These are phyloP conservation scores for Syrmaticus mikado DNA, from an alignment of 2,113 vertebrate genomes.

Conservation along the genomic window DNA sequence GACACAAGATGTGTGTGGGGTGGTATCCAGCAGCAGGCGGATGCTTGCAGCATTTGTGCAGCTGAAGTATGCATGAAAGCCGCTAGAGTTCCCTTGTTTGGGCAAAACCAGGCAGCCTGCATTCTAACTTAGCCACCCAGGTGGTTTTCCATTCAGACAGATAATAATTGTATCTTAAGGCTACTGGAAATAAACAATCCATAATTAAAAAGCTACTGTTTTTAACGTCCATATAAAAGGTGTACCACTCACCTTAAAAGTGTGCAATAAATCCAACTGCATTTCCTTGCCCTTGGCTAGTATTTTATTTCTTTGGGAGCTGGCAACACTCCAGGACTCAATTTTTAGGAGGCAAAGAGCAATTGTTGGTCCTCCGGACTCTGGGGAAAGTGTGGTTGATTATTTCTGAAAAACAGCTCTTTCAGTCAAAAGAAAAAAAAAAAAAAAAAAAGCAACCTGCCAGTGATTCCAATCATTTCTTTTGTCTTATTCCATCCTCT, in stretches of 20 bases:
- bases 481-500: neutral
- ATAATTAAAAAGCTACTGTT: slow-evolving; percentile 61
- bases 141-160: slow-evolving; percentile 5
- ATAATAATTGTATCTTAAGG: slow-evolving; percentile 51
- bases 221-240: slow-evolving; percentile 30
- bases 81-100: neutral
- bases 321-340: slow-evolving; percentile 21
- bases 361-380: neutral
- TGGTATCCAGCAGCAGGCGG: neutral
- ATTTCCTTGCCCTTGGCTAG: slow-evolving; percentile 57
- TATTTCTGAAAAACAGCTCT: neutral
- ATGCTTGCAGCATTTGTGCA: neutral
- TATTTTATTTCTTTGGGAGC: slow-evolving; percentile 31
- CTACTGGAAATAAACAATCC: slow-evolving; percentile 46
- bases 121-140: slow-evolving; percentile 14
- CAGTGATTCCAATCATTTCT: neutral
- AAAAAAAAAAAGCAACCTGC: neutral
- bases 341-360: slow-evolving; percentile 25
- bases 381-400: neutral
- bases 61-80: neutral
- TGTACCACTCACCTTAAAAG: slow-evolving; percentile 34
- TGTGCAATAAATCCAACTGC: slow-evolving; percentile 46
- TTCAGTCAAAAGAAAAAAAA: neutral
- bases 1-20: neutral
- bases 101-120: neutral